A percentile compares a stretch with the other conserved stretches of the same genome.
These are phyloP conservation scores for Echinops telfairi DNA, from an alignment of 2,113 vertebrate species.

Conservation along the genomic window DNA sequence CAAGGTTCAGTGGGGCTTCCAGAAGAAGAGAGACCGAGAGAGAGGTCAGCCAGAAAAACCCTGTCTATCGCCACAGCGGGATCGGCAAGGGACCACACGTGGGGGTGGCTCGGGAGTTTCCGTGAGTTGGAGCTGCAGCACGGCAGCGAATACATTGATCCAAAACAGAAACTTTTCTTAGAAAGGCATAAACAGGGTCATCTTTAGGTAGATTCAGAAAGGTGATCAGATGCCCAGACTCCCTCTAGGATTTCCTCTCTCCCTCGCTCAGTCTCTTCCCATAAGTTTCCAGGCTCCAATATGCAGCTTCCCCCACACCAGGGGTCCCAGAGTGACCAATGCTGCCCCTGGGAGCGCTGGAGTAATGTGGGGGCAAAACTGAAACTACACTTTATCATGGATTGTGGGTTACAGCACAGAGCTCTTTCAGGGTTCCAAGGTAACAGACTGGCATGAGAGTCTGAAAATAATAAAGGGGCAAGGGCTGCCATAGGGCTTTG, in stretches of 20 bases:
- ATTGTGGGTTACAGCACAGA: no score
- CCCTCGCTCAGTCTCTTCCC: not conserved
- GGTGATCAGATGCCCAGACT: not conserved
- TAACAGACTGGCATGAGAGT: not conserved
- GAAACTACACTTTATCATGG: no score
- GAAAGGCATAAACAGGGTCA: not conserved
- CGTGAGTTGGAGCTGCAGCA: not conserved
- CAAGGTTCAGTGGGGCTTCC: not conserved
- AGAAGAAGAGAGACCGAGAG: not conserved
- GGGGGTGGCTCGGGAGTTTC: not conserved
- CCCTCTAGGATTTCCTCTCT: not conserved
- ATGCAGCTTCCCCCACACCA: no score
- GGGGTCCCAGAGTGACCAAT: no score
- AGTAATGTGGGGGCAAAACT: no score
- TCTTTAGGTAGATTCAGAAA: not conserved
- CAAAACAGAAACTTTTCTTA: slow-evolving; percentile 4
- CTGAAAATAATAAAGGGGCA: no score
- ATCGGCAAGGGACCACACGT: not conserved
- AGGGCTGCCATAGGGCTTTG: no score
- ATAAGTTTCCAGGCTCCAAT: not conserved
- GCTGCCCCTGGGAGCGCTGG: no score
- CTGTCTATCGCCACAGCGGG: not conserved
- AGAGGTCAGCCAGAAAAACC: not conserved
- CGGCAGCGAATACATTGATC: no score
- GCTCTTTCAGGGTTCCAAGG: not conserved